Percentiles rank a stretch among this genome's conserved stretches.
These are phyloP conservation scores for Corythaeola cristata DNA, from an alignment of 2,113 vertebrate species.

Conservation along the genomic window DNA sequence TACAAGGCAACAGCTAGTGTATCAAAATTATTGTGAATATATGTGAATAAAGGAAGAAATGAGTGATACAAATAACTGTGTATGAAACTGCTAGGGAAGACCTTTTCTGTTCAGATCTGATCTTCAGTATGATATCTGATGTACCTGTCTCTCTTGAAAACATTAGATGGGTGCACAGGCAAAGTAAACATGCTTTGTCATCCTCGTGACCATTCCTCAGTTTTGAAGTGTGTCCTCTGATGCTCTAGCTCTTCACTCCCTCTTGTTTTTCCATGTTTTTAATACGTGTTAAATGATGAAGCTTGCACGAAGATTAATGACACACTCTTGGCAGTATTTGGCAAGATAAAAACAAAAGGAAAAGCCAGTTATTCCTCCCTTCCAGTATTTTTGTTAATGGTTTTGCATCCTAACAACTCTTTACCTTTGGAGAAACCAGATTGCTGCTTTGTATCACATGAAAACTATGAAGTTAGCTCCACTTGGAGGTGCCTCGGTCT, in stretches of 20 bases:
- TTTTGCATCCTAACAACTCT: background rate
- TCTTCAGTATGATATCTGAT: background rate
- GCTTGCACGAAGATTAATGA: background rate
- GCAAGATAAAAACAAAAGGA: background rate
- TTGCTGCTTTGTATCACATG: background rate
- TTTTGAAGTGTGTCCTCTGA: background rate
- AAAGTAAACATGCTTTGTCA: background rate
- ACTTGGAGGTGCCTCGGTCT: background rate
- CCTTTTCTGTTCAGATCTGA: background rate
- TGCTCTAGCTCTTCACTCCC: background rate
- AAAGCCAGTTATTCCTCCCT: background rate
- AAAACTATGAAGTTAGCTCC: background rate
- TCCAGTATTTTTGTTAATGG: background rate
- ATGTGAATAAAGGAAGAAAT: too few relatives aligned
- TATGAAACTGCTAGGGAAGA: background rate
- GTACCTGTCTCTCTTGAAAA: too few relatives aligned
- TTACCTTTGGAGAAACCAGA: background rate
- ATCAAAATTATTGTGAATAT: background rate
- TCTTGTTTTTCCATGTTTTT: background rate
- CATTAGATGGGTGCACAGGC: background rate
- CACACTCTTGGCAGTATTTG: background rate
- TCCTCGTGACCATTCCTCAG: background rate
- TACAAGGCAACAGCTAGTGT: background rate
- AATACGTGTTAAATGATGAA: background rate
- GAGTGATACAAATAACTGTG: background rate